Conservation (phyloP, 2,797 vertebrate species). For the Chelidonichthys spinosus region DNA sequence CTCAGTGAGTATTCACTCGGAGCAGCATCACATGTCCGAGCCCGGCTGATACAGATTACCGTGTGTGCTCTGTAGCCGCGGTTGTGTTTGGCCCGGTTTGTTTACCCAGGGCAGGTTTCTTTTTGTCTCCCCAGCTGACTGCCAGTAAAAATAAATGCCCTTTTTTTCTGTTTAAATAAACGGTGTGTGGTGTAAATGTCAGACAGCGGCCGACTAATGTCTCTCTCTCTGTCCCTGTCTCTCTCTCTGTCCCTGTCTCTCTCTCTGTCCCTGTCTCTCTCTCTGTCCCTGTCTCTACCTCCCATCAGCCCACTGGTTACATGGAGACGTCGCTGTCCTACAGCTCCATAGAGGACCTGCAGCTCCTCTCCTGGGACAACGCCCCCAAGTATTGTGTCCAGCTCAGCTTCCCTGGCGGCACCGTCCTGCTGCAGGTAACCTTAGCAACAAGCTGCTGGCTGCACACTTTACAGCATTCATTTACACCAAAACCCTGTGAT, state of each 20-base stretch:
- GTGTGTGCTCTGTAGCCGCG: slow-evolving; percentile 23
- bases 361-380: slow-evolving; percentile 98
- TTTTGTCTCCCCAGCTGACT: slow-evolving; percentile 61
- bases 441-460: neutral
- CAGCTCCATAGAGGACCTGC: slow-evolving; percentile 98
- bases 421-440: slow-evolving; percentile 95
- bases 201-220: slow-evolving; percentile 35
- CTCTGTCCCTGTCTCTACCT: neutral
- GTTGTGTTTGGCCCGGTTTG: slow-evolving; percentile 15
- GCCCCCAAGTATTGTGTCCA: slow-evolving; percentile 99
- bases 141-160: slow-evolving; percentile 53
- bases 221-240: slow-evolving; percentile 11
- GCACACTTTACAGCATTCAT: neutral
- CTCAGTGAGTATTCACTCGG: slow-evolving; percentile 29
- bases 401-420: slow-evolving; percentile 96
- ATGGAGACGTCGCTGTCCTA: slow-evolving; percentile 98
- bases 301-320: slow-evolving; percentile 94
- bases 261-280: slow-evolving; percentile 22
- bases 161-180: slow-evolving; percentile 52
- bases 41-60: slow-evolving; percentile 46
- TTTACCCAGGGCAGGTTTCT: slow-evolving; percentile 63
- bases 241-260: slow-evolving; percentile 17
- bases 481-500: neutral
- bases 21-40: slow-evolving; percentile 33
- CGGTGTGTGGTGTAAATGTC: slow-evolving; percentile 50